Evolutionary conservation across 2,113 vertebrate species (phyloP), one percentile per base, ranked within the genome.

Genomic region (Cebus imitator): DNA sequence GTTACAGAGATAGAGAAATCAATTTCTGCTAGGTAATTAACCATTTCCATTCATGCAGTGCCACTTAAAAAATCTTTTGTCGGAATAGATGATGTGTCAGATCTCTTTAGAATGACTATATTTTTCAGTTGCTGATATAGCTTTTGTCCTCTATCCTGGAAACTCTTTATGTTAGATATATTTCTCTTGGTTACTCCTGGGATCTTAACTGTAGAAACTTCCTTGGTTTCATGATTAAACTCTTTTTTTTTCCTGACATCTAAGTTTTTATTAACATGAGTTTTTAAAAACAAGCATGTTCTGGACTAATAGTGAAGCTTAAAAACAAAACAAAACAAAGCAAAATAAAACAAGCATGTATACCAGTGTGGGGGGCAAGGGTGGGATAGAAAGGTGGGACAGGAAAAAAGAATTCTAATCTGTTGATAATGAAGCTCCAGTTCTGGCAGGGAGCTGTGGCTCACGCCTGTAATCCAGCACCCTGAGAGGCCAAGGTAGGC

Each of bases 211-310:
- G 52, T 37, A 43, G 70, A 90, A 72, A 93, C 3, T 75, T 87
- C 32, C 40, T 87, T 91, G 20, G 37, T 82, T 93, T 96, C 55
- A 30, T 88, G 61, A 87, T 95, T 94, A 92, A 93, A 98, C n/a
- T 84, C 21, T 32, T 64, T 64, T 61, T 64, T 61, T 64, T 61
- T 27, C 0, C 2, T 61, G 27, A 64, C 61, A 32, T 64, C 61
- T 64, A 64, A 64, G 61, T 32, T 64, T 64, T 30, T 64, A 64
- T 32, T 64, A 32, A 32, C 5, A 6, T 14, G 61, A 64, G 12
- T 64, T 64, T 64, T 64, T 30, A 64, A 64, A 64, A 32, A 32
- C 61, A 64, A 32, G 61, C 27, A 64, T 64, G 27, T 32, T 52
- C 52, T 52, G 16, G 52, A 52, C 52, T 52, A 52, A 52, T 16